Evolutionary conservation across 2,888 invertebrate genomes (phyloP).

Genomic region (Orthosia incerta): DNA sequence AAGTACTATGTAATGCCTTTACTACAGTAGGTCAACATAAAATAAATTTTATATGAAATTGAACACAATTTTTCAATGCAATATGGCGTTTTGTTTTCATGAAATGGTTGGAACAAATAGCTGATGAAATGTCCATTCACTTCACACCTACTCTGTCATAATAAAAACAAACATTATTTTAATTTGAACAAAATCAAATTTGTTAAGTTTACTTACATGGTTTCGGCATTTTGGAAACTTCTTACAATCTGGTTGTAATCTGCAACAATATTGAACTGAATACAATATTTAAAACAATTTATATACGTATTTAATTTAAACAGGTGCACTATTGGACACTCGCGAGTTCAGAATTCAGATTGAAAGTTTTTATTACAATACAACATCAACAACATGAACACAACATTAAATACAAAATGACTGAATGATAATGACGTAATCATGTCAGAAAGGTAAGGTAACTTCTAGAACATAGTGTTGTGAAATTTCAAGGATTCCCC

Average conservation of each 20-base stretch:
- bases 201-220: conserved; percentile 47
- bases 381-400: neutral
- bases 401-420: neutral
- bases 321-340: neutral
- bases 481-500: conserved; percentile 45
- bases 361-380: neutral
- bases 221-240: conserved; percentile 49
- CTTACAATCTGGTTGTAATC: conserved; percentile 26
- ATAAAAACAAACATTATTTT: neutral
- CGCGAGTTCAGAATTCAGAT: neutral
- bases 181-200: neutral
- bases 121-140: neutral
- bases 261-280: conserved; percentile 34
- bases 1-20: too few species aligned
- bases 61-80: neutral
- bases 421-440: too few species aligned
- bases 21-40: neutral
- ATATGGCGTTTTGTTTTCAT: neutral
- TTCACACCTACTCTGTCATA: neutral
- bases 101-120: neutral
- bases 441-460: conserved; percentile 5
- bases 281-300: neutral
- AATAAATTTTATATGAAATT: neutral
- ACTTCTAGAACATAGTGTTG: conserved; percentile 29
- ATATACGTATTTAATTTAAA: neutral